Evolutionary conservation across 2,888 invertebrate genomes (phyloP).

Genomic region (Agrotis exclamationis): DNA sequence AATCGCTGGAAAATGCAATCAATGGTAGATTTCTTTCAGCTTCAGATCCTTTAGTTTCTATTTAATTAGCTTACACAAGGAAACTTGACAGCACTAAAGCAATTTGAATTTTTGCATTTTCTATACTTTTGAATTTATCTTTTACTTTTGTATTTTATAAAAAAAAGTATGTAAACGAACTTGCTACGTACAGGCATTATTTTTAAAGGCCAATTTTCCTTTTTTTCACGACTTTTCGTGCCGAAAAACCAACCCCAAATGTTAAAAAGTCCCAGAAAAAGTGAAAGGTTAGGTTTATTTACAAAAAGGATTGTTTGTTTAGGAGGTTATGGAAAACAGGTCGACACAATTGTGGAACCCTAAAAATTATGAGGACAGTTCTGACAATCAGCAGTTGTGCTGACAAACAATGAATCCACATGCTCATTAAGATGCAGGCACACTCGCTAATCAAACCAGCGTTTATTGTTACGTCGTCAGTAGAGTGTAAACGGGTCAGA

Average conservation of each 20-base stretch:
- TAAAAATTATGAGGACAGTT: too few relatives aligned
- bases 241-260: conserved; percentile 1
- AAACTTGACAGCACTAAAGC: not conserved
- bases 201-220: not conserved
- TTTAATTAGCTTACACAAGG: not conserved
- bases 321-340: conserved; percentile 44
- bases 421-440: conserved; percentile 22
- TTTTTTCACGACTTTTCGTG: not conserved
- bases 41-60: not conserved
- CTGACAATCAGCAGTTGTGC: too few relatives aligned
- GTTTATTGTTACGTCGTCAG: conserved; percentile 51
- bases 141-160: too few relatives aligned
- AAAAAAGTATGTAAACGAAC: too few relatives aligned
- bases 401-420: not conserved
- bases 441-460: conserved; percentile 49
- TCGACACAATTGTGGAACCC: conserved; percentile 16
- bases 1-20: not conserved
- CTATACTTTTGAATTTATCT: too few relatives aligned
- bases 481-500: conserved; percentile 62
- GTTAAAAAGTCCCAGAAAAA: conserved; percentile 5
- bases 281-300: conserved; percentile 32
- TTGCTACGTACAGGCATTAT: not conserved
- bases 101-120: not conserved
- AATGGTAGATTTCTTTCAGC: not conserved
- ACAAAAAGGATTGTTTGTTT: conserved; percentile 56